Evolutionary conservation across 2,113 vertebrate species (phyloP).

Genomic region (Notarius lentiginosus): DNA sequence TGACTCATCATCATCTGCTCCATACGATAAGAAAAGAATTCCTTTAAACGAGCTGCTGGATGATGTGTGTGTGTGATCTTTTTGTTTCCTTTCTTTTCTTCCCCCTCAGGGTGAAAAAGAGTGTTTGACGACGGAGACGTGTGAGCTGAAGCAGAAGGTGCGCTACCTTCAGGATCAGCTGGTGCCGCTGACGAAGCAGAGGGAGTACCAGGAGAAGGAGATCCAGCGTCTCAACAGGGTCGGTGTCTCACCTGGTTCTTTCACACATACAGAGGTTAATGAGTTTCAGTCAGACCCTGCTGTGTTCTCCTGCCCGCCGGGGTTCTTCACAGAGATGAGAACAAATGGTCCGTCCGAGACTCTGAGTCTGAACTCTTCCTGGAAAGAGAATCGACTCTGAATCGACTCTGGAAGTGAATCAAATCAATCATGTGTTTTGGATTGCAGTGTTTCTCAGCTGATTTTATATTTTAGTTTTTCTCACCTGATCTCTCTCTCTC

Average conservation of each 20-base stretch:
- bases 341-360: no score
- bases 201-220: slow-evolving; percentile 96
- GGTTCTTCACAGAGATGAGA: no score
- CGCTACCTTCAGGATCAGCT: slow-evolving; percentile 91
- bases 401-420: background rate
- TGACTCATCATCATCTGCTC: background rate
- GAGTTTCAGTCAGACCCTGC: background rate
- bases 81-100: background rate
- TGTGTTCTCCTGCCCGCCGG: background rate
- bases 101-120: slow-evolving; percentile 85
- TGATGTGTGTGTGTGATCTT: background rate
- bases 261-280: background rate
- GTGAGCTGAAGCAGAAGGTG: slow-evolving; percentile 88
- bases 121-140: slow-evolving; percentile 82
- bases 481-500: background rate
- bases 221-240: slow-evolving; percentile 95
- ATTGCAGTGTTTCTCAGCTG: background rate
- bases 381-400: background rate
- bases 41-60: no score
- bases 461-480: background rate
- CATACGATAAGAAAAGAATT: no score
- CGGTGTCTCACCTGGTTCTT: slow-evolving; percentile 22
- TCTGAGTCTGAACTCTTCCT: background rate
- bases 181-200: slow-evolving; percentile 85
- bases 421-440: background rate